Percentiles rank a stretch among this genome's conserved stretches.
phyloP scores from a whole-genome alignment of 2,888 invertebrate genomes.

The Napeogenes inachia region DNA sequence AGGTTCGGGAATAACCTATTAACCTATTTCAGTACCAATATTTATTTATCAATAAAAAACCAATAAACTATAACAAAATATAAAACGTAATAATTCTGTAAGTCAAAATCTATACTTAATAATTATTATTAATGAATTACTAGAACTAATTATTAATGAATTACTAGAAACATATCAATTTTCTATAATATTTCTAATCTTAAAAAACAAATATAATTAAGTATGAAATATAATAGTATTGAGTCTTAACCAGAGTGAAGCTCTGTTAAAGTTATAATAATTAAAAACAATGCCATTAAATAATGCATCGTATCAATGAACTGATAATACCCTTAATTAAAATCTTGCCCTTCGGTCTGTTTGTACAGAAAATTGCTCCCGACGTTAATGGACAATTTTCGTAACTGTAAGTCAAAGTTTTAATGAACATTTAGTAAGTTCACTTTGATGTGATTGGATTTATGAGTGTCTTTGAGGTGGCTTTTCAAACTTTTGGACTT shows the following conservation, averaged over 20 bases:
- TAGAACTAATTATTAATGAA: too few species aligned
- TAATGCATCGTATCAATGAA: conserved; percentile 21
- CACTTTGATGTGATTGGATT: conserved; percentile 42
- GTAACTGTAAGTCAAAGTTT: conserved; percentile 44
- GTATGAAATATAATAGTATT: too few species aligned
- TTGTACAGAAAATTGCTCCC: conserved; percentile 36
- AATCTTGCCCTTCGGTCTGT: conserved; percentile 34
- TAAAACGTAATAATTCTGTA: too few species aligned
- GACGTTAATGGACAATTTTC: conserved; percentile 43
- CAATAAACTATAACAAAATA: too few species aligned
- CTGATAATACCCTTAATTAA: conserved; percentile 34
- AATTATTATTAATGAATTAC: too few species aligned
- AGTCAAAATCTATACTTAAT: too few species aligned
- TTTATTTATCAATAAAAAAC: too few species aligned
- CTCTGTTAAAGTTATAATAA: background rate
- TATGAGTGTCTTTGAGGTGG: conserved; percentile 36
- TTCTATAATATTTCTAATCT: too few species aligned
- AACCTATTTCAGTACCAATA: too few species aligned
- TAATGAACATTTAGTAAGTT: conserved; percentile 45
- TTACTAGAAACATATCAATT: too few species aligned
- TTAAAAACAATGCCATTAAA: background rate
- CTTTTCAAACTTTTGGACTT: conserved; percentile 19
- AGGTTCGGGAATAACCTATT: too few species aligned
- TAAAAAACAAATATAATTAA: too few species aligned
- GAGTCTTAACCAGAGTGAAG: background rate